Percentiles rank a stretch among this genome's conserved stretches.
Evolutionary conservation across 2,113 vertebrate species (phyloP).

Genomic region (Corythoichthys haematopterus): DNA sequence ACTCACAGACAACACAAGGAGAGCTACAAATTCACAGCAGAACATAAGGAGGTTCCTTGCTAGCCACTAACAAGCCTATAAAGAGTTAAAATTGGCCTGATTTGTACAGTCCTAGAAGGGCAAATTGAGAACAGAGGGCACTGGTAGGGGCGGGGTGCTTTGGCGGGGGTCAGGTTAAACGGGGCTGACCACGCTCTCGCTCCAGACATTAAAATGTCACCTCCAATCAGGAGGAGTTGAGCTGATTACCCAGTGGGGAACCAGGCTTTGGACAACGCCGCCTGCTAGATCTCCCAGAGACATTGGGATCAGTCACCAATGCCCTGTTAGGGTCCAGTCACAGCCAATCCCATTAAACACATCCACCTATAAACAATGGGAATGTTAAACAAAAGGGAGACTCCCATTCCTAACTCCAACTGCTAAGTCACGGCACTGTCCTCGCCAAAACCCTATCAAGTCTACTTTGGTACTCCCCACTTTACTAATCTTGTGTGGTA

Average conservation of each 20-base stretch:
- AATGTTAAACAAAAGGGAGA: constrained; percentile 79
- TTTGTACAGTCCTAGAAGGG: constrained; percentile 74
- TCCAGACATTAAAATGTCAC: constrained; percentile 82
- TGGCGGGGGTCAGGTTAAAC: constrained; percentile 74
- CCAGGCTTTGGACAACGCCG: constrained; percentile 64
- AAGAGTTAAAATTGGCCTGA: constrained; percentile 80
- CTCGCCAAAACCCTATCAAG: constrained; percentile 42
- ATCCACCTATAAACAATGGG: constrained; percentile 78
- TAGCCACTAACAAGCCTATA: constrained; percentile 70
- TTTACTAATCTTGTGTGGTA: constrained; percentile 18
- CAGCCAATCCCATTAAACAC: constrained; percentile 79
- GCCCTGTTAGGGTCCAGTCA: constrained; percentile 76
- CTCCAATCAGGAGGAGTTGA: constrained; percentile 75
- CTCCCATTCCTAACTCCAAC: constrained; percentile 75
- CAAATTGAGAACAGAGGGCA: constrained; percentile 74
- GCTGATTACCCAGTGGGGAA: constrained; percentile 73
- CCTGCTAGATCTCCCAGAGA: constrained; percentile 68
- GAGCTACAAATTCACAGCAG: constrained; percentile 50
- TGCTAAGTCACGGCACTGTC: constrained; percentile 62
- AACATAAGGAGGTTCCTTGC: constrained; percentile 61
- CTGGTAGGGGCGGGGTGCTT: constrained; percentile 29
- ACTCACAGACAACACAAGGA: constrained; percentile 33
- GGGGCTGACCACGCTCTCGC: constrained; percentile 73
- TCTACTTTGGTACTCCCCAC: constrained; percentile 35
- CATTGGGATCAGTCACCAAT: constrained; percentile 60